Percentiles rank a stretch among this genome's conserved stretches.
Evolutionary conservation across 2,888 invertebrate genomes (phyloP).

Genomic region (Tenodera sinensis): DNA sequence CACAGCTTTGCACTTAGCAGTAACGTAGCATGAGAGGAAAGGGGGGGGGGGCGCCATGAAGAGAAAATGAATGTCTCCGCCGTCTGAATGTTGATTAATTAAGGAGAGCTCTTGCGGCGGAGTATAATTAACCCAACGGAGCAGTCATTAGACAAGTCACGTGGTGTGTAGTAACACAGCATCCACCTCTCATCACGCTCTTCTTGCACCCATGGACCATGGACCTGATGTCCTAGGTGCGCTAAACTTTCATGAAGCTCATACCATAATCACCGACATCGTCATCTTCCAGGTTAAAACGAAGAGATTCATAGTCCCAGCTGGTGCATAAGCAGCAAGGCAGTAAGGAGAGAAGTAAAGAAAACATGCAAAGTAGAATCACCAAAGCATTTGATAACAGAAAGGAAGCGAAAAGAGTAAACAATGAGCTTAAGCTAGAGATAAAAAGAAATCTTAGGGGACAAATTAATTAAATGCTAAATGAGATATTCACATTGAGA

Average conservation of each 20-base stretch:
- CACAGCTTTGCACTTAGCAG: not conserved
- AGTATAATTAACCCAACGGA: conserved; percentile 7
- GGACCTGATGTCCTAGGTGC: not conserved
- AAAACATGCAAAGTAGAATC: not conserved
- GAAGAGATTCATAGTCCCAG: not conserved
- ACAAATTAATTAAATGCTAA: no score
- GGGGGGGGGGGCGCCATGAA: not conserved
- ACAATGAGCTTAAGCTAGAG: not conserved
- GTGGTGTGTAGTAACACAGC: not conserved
- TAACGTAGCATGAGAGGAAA: not conserved
- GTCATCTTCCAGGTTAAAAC: not conserved
- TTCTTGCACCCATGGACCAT: not conserved
- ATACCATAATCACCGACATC: not conserved
- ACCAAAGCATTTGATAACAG: not conserved
- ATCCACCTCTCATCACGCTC: not conserved
- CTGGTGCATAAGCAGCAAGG: no score
- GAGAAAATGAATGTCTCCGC: not conserved
- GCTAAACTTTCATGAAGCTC: not conserved
- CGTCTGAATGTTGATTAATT: conserved; percentile 8
- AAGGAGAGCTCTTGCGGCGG: not conserved
- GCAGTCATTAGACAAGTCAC: not conserved
- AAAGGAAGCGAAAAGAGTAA: not conserved
- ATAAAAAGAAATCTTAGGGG: not conserved
- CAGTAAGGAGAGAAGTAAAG: not conserved
- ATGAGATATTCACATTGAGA: no score